phyloP scores from a whole-genome alignment of 2,888 invertebrate species.

The Cheilosia impressa region DNA sequence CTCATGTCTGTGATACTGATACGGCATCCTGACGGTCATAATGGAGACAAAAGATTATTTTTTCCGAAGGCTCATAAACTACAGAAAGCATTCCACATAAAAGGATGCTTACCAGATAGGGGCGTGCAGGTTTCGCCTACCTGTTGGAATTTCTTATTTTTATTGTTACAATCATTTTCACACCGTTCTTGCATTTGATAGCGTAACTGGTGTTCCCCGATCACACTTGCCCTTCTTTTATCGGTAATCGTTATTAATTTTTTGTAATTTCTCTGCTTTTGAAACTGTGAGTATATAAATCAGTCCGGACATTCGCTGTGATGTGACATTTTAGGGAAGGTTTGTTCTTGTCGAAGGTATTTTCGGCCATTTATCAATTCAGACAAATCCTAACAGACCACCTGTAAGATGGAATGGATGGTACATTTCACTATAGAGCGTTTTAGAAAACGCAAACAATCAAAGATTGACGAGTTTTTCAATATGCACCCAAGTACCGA shows the following conservation, averaged over 20 bases:
- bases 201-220: conserved; percentile 54
- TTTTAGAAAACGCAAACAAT: too few relatives aligned
- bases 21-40: conserved; percentile 57
- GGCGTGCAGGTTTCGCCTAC: conserved; percentile 82
- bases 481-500: too few relatives aligned
- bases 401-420: conserved; percentile 37
- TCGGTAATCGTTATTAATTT: conserved; percentile 73
- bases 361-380: conserved; percentile 47
- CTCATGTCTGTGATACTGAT: conserved; percentile 50
- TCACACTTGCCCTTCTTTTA: conserved; percentile 65
- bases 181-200: conserved; percentile 64
- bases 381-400: conserved; percentile 59
- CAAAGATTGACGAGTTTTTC: too few relatives aligned
- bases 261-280: conserved; percentile 60
- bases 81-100: conserved; percentile 77
- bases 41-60: conserved; percentile 58
- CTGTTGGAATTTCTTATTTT: conserved; percentile 75
- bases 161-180: conserved; percentile 67
- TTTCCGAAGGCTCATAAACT: conserved; percentile 51
- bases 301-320: conserved; percentile 50
- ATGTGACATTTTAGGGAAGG: conserved; percentile 64
- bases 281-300: conserved; percentile 36
- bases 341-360: conserved; percentile 22
- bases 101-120: conserved; percentile 81
- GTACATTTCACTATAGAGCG: too few relatives aligned